A percentile compares a stretch with the other conserved stretches of the same genome.
Evolutionary conservation across 2,113 vertebrate genomes (phyloP).

Genomic region (Synodontis membranacea): DNA sequence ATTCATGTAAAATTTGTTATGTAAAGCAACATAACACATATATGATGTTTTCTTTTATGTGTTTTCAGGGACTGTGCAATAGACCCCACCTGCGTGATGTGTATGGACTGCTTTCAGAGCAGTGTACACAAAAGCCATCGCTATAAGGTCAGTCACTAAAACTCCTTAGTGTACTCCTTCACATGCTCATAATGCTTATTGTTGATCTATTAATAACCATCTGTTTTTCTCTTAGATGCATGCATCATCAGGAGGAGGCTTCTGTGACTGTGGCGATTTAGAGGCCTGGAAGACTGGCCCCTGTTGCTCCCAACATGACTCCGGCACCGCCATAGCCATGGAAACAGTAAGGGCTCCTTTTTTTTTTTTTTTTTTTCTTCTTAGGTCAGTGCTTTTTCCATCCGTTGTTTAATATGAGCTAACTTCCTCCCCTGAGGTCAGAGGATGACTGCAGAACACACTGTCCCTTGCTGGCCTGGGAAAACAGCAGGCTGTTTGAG

Average conservation of each 20-base stretch:
- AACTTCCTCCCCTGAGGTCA: slow-evolving; percentile 63
- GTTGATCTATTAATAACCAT: neutral
- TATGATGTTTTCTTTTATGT: neutral
- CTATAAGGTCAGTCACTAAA: slow-evolving; percentile 83
- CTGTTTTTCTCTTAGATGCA: slow-evolving; percentile 82
- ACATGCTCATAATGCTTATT: neutral
- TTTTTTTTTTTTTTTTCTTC: slow-evolving; percentile 47
- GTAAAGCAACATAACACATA: neutral
- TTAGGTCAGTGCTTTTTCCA: slow-evolving; percentile 45
- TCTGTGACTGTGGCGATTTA: slow-evolving; percentile 95
- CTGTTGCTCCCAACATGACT: slow-evolving; percentile 86
- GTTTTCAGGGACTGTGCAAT: slow-evolving; percentile 94
- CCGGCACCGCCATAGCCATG: slow-evolving; percentile 74
- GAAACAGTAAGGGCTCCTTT: slow-evolving; percentile 81
- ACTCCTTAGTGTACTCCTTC: no score
- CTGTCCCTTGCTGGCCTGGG: slow-evolving; percentile 41
- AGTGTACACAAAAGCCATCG: slow-evolving; percentile 96
- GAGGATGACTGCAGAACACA: slow-evolving; percentile 2
- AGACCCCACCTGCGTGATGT: slow-evolving; percentile 97
- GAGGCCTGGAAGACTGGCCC: slow-evolving; percentile 98
- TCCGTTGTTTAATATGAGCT: slow-evolving; percentile 53
- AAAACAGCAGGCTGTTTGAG: slow-evolving; percentile 51
- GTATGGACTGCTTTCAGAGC: slow-evolving; percentile 97
- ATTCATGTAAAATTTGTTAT: neutral
- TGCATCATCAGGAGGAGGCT: slow-evolving; percentile 91